A percentile compares a stretch with the other conserved stretches of the same genome.
Conservation (phyloP, 2,113 vertebrate genomes). For the Solea solea region DNA sequence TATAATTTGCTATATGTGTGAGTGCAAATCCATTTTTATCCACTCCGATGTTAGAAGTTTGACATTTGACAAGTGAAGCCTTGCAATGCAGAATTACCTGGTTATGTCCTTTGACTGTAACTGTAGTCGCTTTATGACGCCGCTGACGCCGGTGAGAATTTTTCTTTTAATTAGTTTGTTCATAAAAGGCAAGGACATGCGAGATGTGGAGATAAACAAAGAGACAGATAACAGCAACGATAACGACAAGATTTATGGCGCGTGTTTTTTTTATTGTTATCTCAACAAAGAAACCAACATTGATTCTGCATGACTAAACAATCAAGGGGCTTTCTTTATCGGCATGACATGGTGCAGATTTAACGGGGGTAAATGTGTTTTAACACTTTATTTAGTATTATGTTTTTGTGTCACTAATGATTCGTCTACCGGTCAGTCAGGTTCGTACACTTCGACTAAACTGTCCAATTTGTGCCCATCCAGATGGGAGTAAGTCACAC, state of each 20-base stretch:
- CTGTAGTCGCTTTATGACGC: conserved; percentile 3
- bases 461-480: too few species aligned
- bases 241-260: conserved; percentile 62
- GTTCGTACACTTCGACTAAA: background rate
- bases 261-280: conserved; percentile 48
- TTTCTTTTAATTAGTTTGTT: conserved; percentile 50
- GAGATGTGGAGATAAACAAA: conserved; percentile 25
- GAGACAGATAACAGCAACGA: conserved; percentile 41
- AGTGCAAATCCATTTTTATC: conserved; percentile 29
- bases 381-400: conserved; percentile 27
- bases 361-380: conserved; percentile 30
- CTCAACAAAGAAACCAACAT: conserved; percentile 43
- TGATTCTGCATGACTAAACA: conserved; percentile 35
- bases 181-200: conserved; percentile 46
- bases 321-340: conserved; percentile 46
- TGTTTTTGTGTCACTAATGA: conserved; percentile 32
- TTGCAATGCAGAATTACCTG: background rate
- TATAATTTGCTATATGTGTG: conserved; percentile 3
- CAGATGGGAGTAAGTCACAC: too few species aligned
- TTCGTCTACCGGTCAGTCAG: background rate
- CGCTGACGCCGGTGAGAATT: conserved; percentile 22
- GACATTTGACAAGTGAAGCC: conserved; percentile 13
- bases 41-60: conserved; percentile 26
- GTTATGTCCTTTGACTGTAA: conserved; percentile 20
- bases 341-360: conserved; percentile 50